Conservation (phyloP, 2,113 vertebrate genomes). For the Oenanthe melanoleuca region DNA sequence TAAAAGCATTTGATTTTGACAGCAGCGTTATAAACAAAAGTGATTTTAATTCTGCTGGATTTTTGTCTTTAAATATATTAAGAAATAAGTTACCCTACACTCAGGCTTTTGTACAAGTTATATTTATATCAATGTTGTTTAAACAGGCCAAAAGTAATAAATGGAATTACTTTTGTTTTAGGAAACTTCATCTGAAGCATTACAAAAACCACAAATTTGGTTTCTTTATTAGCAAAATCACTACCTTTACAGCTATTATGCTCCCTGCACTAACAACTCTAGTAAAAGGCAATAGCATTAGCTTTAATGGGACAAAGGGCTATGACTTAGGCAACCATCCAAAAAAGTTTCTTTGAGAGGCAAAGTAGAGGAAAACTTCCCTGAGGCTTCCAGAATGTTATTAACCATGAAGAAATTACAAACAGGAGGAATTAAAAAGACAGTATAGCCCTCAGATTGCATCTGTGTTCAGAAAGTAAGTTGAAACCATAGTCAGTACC, state of each 20-base stretch:
- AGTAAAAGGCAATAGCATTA: background rate
- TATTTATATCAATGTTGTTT: slow-evolving; percentile 65
- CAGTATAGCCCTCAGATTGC: background rate
- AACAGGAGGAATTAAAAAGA: background rate
- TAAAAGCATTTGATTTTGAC: slow-evolving; percentile 59
- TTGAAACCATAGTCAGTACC: background rate
- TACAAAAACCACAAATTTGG: background rate
- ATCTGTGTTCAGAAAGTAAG: background rate
- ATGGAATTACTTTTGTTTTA: slow-evolving; percentile 58
- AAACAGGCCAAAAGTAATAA: slow-evolving; percentile 63
- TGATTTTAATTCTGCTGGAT: slow-evolving; percentile 22
- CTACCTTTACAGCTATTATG: slow-evolving; percentile 18
- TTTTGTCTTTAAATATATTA: slow-evolving; percentile 46
- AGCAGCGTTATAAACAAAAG: slow-evolving; percentile 53
- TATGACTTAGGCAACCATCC: background rate
- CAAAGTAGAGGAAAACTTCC: background rate
- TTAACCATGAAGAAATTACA: background rate
- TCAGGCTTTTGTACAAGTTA: slow-evolving; percentile 18
- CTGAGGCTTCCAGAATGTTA: background rate
- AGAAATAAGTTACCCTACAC: slow-evolving; percentile 38
- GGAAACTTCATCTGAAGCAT: slow-evolving; percentile 59
- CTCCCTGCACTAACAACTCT: background rate
- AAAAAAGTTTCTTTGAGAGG: background rate
- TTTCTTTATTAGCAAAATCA: slow-evolving; percentile 8
- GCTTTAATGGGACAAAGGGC: background rate